phyloP scores from a whole-genome alignment of 2,888 invertebrate species.

The Halictus ligatus region DNA sequence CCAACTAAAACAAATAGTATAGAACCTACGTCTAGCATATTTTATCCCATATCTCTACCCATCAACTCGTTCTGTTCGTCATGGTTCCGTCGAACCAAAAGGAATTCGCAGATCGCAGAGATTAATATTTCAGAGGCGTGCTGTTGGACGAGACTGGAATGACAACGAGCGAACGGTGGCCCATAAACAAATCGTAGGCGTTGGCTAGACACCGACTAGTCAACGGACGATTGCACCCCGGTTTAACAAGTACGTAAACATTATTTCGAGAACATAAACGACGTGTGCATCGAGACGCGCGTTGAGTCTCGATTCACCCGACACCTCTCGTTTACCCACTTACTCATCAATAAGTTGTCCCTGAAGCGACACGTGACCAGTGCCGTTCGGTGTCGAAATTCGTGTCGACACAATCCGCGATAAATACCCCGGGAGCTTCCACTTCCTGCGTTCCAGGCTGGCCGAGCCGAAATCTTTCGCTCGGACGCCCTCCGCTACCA shows the following conservation, averaged over 20 bases:
- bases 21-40: background rate
- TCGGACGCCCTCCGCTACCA: background rate
- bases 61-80: background rate
- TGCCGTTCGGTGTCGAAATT: background rate
- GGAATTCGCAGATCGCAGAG: background rate
- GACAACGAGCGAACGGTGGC: background rate
- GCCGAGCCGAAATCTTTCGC: background rate
- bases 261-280: background rate
- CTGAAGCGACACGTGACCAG: background rate
- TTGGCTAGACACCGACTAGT: background rate
- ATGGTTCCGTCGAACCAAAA: background rate
- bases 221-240: background rate
- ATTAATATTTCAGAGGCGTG: slow-evolving; percentile 23
- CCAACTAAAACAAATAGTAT: no score
- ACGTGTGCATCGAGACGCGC: background rate
- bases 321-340: background rate
- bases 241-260: background rate
- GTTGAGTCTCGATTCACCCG: background rate
- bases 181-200: background rate
- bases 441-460: background rate
- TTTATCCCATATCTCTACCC: background rate
- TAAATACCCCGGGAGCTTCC: slow-evolving; percentile 1
- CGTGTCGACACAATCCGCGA: background rate
- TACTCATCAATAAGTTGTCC: background rate
- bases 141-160: slow-evolving; percentile 1